Conservation (phyloP, 2,797 vertebrate species). For the Saguinus oedipus region DNA sequence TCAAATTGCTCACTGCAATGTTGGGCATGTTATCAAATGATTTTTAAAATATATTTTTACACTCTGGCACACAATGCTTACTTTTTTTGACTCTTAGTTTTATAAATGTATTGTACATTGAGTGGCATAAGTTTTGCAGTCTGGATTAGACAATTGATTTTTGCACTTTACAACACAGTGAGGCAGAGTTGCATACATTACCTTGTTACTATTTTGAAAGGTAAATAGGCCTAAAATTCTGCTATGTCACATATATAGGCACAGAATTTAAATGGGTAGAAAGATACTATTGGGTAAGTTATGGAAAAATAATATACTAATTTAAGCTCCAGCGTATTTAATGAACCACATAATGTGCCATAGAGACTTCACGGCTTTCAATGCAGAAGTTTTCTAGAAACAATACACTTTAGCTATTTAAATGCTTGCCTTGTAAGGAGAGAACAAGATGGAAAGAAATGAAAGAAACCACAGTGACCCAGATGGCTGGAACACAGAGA, state of each 20-base stretch:
- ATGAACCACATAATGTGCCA: slow-evolving; percentile 26
- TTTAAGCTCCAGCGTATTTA: slow-evolving; percentile 40
- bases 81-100: not conserved
- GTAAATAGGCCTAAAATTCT: slow-evolving; percentile 38
- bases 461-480: not conserved
- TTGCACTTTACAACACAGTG: not conserved
- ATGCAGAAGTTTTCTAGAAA: slow-evolving; percentile 10
- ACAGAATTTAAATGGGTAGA: slow-evolving; percentile 39
- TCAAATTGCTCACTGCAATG: not conserved
- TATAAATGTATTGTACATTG: not conserved
- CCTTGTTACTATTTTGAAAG: slow-evolving; percentile 11
- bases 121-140: not conserved
- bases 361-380: not conserved
- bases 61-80: not conserved
- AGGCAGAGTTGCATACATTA: not conserved
- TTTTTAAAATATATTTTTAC: slow-evolving; percentile 18
- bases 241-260: not conserved
- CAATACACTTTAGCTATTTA: not conserved
- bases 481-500: not conserved
- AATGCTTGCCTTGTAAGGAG: not conserved
- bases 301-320: slow-evolving; percentile 29
- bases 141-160: slow-evolving; percentile 1
- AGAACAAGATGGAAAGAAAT: not conserved
- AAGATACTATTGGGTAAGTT: slow-evolving; percentile 19
- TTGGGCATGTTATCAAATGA: not conserved